Evolutionary conservation across 2,113 vertebrate genomes (phyloP).

Genomic region (Anolis sagrei): DNA sequence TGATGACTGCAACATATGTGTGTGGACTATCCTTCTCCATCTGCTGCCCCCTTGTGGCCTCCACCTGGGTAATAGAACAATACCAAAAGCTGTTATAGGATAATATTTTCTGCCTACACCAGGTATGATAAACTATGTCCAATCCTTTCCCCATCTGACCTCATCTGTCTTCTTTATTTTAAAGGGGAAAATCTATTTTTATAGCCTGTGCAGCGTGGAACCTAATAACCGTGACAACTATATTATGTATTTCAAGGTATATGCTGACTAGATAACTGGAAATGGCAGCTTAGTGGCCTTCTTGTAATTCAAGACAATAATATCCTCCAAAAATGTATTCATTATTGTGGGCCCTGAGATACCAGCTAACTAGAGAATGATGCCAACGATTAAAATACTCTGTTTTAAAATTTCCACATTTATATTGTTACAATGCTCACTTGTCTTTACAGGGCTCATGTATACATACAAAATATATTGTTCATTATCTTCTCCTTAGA

Average conservation of each 20-base stretch:
- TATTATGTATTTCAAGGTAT: background rate
- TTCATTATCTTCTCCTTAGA: background rate
- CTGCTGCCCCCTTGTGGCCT: no score
- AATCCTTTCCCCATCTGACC: background rate
- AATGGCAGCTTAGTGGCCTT: background rate
- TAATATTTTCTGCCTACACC: background rate
- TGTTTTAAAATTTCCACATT: no score
- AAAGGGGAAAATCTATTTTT: background rate
- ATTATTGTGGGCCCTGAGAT: background rate
- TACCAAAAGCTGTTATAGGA: background rate
- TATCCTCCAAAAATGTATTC: background rate
- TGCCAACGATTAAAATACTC: constrained; percentile 19
- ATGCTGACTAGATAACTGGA: constrained; percentile 27
- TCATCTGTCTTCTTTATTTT: background rate
- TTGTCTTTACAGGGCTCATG: background rate
- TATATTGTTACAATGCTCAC: background rate
- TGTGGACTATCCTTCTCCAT: no score
- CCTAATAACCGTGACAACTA: constrained; percentile 41
- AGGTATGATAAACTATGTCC: constrained; percentile 1
- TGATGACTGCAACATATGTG: no score
- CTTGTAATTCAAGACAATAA: constrained; percentile 44
- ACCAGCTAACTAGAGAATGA: constrained; percentile 1
- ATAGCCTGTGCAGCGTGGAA: constrained; percentile 27
- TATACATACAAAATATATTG: background rate
- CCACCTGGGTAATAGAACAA: no score